Evolutionary conservation across 2,113 vertebrate species (phyloP), one percentile per base, ranked within the genome.

Genomic region (Gadus macrocephalus): DNA sequence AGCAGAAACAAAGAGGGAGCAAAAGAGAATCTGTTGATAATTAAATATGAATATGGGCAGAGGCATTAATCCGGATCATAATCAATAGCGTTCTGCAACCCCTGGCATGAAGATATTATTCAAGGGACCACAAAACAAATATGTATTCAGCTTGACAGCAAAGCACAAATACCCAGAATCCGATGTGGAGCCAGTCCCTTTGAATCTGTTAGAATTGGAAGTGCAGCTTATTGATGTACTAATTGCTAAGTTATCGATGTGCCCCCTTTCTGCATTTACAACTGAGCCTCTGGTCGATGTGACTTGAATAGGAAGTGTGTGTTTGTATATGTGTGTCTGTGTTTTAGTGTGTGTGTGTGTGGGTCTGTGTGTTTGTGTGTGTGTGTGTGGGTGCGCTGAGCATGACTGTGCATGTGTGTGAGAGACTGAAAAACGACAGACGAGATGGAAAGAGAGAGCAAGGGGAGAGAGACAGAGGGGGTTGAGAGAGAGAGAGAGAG

Each of bases 201-300:
- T 75, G 78, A 86, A 91, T 89, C 83, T 81, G 84, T 87, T 86
- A 78, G 88, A 88, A 88, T 82, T 83, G 77, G 77, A 88, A 88
- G 84, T 86, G 86, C 81, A 70, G 78, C 72, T 71, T 89, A 92
- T 90, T 84, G 90, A 91, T 80, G 80, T 59, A 87, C 87, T 92
- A 92, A 91, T 89, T 90, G 90, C 86, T 83, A 74, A 0, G 69
- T 73, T 89, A 92, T 91, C 69, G 87, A 92, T 78, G 85, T 86
- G 86, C 77, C 69, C 83, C 82, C 77, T 85, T 88, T 89, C 87
- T 87, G 80, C 84, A 84, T 88, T 87, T 90, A 74, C 87, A 79
- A 49, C 73, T 67, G 71, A 73, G 83, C 78, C 53, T 83, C 64
- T 59, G 71, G 83, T 88, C 87, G 78, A 83, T 87, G 78, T 80